Percentiles rank a stretch among this genome's conserved stretches.
These are phyloP conservation scores for Brachyhypopomus gauderio DNA, from an alignment of 2,113 vertebrate genomes.

Conservation along the genomic window DNA sequence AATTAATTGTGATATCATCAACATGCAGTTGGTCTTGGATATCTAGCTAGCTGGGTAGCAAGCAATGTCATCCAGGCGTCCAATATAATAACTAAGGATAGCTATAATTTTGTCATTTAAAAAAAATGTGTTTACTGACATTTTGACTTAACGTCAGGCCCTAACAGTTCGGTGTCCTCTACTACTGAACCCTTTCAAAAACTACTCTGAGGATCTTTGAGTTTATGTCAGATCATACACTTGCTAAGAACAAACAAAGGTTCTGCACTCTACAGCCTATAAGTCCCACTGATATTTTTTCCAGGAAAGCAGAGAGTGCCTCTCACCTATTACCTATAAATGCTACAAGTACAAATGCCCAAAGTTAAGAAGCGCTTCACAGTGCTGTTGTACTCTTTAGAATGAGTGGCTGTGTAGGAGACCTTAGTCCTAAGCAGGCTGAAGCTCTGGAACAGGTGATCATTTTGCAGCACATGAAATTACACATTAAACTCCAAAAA, in stretches of 20 bases:
- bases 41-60: too few species aligned
- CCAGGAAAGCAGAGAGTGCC: constrained; percentile 26
- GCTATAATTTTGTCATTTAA: too few species aligned
- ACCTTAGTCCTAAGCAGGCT: constrained; percentile 81
- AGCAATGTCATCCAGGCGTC: too few species aligned
- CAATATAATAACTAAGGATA: too few species aligned
- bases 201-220: neutral
- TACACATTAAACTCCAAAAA: neutral
- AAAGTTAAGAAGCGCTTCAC: neutral
- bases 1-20: too few species aligned
- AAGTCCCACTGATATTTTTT: constrained; percentile 12
- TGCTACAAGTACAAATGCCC: neutral
- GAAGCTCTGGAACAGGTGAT: constrained; percentile 81
- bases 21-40: too few species aligned
- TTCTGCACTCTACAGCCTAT: neutral
- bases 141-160: too few species aligned
- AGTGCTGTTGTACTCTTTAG: neutral
- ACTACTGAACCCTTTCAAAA: too few species aligned
- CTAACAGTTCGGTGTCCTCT: too few species aligned
- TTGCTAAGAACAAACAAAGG: constrained; percentile 26
- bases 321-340: constrained; percentile 15
- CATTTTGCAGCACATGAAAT: neutral
- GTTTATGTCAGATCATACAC: constrained; percentile 1
- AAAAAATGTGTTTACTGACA: too few species aligned
- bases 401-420: constrained; percentile 89